Evolutionary conservation across 1,140 invertebrate species (phyloP).

Genomic region (Brachionus manjavacas): DNA sequence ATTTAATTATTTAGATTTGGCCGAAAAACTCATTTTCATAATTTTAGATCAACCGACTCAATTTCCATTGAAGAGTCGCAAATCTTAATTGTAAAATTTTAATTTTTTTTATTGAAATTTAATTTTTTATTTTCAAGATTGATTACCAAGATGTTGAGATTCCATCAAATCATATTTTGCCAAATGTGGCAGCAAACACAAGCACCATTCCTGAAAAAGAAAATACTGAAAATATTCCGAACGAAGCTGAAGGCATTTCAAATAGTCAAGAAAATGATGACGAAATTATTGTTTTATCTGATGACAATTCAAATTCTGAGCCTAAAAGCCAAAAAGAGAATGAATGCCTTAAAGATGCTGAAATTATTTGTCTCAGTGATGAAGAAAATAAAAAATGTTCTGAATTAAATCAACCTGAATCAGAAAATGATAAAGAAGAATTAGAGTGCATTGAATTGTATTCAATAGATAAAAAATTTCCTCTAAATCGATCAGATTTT

Average conservation of each 20-base stretch:
- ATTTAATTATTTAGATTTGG: background rate
- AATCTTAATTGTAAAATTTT: background rate
- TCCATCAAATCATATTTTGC: background rate
- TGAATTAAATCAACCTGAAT: background rate
- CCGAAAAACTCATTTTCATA: slow-evolving; percentile 3
- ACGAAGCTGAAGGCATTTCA: background rate
- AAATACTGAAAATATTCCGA: no score
- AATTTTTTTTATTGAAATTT: background rate
- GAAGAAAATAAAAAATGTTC: background rate
- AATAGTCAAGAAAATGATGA: background rate
- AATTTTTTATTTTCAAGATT: background rate
- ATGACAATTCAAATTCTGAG: background rate
- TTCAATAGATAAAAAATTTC: background rate
- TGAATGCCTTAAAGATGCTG: background rate
- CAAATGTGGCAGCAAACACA: background rate
- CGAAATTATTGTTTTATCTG: background rate
- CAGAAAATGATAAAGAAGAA: background rate
- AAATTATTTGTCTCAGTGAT: background rate
- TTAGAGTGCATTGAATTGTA: background rate
- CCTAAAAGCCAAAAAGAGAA: background rate
- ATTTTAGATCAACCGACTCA: background rate
- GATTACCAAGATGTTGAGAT: background rate
- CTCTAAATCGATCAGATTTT: background rate
- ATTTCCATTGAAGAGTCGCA: background rate
- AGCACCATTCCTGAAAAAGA: background rate